Base-by-base conservation (phyloP, 1,140 invertebrate genomes). In the Babylonia areolata region DNA sequence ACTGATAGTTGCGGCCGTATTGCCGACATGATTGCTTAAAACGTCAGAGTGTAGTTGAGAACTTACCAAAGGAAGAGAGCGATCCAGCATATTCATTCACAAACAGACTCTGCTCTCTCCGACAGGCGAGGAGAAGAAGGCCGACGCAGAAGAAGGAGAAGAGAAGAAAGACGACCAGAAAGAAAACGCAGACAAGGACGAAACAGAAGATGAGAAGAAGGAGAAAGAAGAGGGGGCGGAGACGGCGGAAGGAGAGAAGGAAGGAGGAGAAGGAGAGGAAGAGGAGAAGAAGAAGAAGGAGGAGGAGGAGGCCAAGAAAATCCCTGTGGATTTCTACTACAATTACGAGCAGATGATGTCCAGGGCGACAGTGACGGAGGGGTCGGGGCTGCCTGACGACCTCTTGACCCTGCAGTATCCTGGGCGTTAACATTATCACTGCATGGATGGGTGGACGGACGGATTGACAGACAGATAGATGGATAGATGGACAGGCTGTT, bases 311-410 rank as follows among this genome's bases (percentile, higher is more conserved):
- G 89, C 90, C 81, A 81, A 88, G 28, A 88, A 79, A 42, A 94
- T 94, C 54, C 92, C 93, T 33, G 91, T 88, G 54, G 90, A 94
- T 84, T 94, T 94, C 85, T 94, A 88, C 86, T 94, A 94, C 83
- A 91, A 94, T 51, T 92, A 90, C 84, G 91, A 94, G 39, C 90
- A 93, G 1, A 75, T 91, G 69, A 84, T 91, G 31, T 94, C 93
- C 3, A 90, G 88, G 71, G 89, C 94, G 23, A 35, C 81, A 9
- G 90, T 94, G 3, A 89, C 93, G 28, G 90, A 91, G 81, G 91
- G 93, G 1, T 94, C 93, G 39, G 92, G 93, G 35, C 85, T 94
- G 20, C 93, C 93, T 33, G 69, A 87, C 31, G 92, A 94, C 86
- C 86, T 94, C 84, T 82, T 94, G 9, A 85, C 89, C 39, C 80